Evolutionary conservation across 2,888 invertebrate species (phyloP), one percentile per base, ranked within the genome.

Genomic region (Trileptium ribeirensis): DNA sequence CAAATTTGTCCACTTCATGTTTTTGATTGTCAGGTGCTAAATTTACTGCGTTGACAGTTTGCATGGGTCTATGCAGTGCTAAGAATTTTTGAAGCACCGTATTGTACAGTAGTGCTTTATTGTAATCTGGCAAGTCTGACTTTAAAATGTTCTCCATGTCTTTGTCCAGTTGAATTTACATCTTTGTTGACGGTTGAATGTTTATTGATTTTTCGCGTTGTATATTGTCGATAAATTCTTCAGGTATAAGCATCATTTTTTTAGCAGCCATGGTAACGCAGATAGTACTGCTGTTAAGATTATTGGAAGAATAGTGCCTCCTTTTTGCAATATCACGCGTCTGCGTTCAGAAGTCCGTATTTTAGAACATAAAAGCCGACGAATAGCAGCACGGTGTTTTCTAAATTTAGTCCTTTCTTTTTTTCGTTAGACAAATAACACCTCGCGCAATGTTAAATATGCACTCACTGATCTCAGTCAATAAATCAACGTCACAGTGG

Each of bases 261-360:
- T 70, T 31, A 70, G 74, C 74, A 70, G 74, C 74, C 74, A 70
- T 70, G 37, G 74, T n/a, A 70, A 19, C 8, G 34, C 74, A 31
- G 19, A 19, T 70, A 70, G 31, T 15, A 70, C 74, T 19, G 74
- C 8, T 34, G 8, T 36, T 15, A 70, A n/a, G 19, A 70, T 19
- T 15, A 70, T 8, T 70, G 74, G 74, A 70, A 70, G 8, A 31
- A 70, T 8, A 8, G 74, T 15, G 19, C 74, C 74, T 8, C 15
- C 74, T 15, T 31, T 8, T 70, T 70, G 74, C 74, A 34, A 36
- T n/a, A n/a, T n/a, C n/a, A n/a, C n/a, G n/a, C n/a, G n/a, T n/a
- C n/a, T n/a, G n/a, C n/a, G n/a, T n/a, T n/a, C n/a, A n/a, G n/a
- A n/a, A n/a, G n/a, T n/a, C n/a, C n/a, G n/a, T n/a, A n/a, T n/a